phyloP scores from a whole-genome alignment of 2,113 vertebrate genomes.

The Psittacara wagleri region DNA sequence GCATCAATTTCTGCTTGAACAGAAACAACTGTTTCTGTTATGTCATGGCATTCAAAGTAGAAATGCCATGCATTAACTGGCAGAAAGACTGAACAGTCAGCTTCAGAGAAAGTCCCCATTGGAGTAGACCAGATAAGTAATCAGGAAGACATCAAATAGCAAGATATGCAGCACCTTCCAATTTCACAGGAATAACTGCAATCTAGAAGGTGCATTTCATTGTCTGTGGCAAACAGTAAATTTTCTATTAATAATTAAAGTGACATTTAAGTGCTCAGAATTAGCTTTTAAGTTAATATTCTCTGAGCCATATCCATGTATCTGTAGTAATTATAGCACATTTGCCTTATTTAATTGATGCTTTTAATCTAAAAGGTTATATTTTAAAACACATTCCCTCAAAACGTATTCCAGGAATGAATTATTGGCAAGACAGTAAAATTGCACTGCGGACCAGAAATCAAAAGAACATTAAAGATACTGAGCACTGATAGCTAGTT shows the following conservation, averaged over 20 bases:
- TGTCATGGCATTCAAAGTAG: background rate
- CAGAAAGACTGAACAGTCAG: background rate
- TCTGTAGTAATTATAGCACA: constrained; percentile 47
- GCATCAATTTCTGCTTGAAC: background rate
- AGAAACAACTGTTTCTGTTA: background rate
- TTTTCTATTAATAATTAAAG: constrained; percentile 40
- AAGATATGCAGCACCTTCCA: background rate
- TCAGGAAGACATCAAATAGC: background rate
- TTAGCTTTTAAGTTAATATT: constrained; percentile 42
- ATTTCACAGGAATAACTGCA: background rate
- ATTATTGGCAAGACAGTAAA: constrained; percentile 20
- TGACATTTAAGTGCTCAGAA: constrained; percentile 40
- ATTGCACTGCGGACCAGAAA: background rate
- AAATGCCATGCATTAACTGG: background rate
- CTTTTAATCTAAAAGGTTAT: constrained; percentile 48
- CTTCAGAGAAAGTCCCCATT: background rate
- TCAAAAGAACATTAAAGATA: background rate
- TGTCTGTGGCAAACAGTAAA: background rate
- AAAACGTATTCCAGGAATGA: background rate
- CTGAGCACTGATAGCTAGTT: background rate
- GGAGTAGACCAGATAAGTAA: background rate
- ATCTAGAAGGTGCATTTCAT: background rate
- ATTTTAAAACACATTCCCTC: constrained; percentile 33
- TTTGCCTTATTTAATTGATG: constrained; percentile 41
- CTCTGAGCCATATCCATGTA: background rate